Conservation (phyloP, 2,113 vertebrate species). For the Podilymbus podiceps region DNA sequence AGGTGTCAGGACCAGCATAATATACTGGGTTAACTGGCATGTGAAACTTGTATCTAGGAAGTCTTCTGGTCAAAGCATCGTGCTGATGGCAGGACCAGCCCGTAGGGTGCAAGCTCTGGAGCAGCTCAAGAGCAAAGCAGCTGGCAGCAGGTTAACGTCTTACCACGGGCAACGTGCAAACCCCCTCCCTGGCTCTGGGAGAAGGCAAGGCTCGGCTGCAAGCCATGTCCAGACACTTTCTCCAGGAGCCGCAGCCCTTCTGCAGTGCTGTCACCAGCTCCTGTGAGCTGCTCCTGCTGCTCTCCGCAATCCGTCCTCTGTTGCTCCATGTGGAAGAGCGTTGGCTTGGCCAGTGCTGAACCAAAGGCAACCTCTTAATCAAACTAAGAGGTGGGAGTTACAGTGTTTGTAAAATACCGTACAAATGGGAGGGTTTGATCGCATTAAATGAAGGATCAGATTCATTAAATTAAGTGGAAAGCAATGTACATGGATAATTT, state of each 20-base stretch:
- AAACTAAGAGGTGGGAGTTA: conserved; percentile 20
- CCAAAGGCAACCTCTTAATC: conserved; percentile 36
- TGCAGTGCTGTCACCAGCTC: neutral
- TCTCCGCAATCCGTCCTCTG: neutral
- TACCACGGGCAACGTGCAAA: fast-evolving
- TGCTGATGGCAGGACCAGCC: neutral
- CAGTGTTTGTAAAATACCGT: conserved; percentile 35
- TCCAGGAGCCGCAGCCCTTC: neutral
- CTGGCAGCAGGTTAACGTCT: neutral
- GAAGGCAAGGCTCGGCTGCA: neutral
- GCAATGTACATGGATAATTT: conserved; percentile 57
- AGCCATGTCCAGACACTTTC: neutral
- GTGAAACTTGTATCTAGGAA: neutral
- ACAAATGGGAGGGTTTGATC: conserved; percentile 53
- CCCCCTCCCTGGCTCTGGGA: neutral
- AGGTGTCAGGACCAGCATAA: neutral
- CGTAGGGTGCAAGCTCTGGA: neutral
- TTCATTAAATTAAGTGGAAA: conserved; percentile 69
- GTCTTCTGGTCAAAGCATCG: neutral
- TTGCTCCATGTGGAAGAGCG: fast-evolving
- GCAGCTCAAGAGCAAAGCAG: neutral
- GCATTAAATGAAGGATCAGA: conserved; percentile 56
- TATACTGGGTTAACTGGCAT: neutral
- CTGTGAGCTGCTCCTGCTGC: neutral
- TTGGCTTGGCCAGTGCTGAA: neutral